Evolutionary conservation across 2,113 vertebrate genomes (phyloP), one percentile per base, ranked within the genome.

Genomic region (human (Homo sapiens)): DNA sequence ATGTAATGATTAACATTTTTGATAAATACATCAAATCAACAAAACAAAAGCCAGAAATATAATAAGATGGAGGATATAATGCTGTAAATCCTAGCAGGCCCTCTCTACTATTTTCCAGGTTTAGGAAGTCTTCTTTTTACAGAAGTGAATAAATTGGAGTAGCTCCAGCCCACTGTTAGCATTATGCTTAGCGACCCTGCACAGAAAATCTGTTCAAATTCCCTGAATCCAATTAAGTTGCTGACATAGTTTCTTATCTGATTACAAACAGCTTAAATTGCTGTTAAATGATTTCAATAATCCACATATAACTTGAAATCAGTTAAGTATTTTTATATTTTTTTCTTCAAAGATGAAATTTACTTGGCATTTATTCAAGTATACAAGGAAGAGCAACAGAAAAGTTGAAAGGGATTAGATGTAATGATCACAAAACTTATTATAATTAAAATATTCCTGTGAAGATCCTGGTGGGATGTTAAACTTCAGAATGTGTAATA

Each of bases 401-500:
- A 82, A 79, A 8, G 2, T 80, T 88, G 57, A 93, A 96, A 90
- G 52, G 52, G 27, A 13, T 86, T 40, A 73, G 68, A 85, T 79
- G 6, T 61, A 94, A 87, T 94, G 57, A 94, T 94, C 50, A 86
- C 59, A 81, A 85, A 64, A 89, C 10, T 45, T 91, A 90, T 66
- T 78, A 84, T 75, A 78, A 89, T 86, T 96, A 96, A 78, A 97
- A 83, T 86, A 86, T 64, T 79, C 45, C 45, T 96, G 25, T 43
- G 52, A 91, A 76, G 66, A 94, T 78, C 40, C 82, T 59, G 40
- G 25, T 18, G 13, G 17, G 22, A 57, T 89, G 10, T 89, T 66
- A 93, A 66, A 70, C 16, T 89, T 93, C 32, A 94, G 70, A 94
- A 94, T 91, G 70, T 61, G 7, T 94, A 87, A 92, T 73, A 27